Percentiles rank a stretch among this genome's conserved stretches.
Conservation (phyloP, 1,140 invertebrate genomes). For the Neodiprion pinetum region DNA sequence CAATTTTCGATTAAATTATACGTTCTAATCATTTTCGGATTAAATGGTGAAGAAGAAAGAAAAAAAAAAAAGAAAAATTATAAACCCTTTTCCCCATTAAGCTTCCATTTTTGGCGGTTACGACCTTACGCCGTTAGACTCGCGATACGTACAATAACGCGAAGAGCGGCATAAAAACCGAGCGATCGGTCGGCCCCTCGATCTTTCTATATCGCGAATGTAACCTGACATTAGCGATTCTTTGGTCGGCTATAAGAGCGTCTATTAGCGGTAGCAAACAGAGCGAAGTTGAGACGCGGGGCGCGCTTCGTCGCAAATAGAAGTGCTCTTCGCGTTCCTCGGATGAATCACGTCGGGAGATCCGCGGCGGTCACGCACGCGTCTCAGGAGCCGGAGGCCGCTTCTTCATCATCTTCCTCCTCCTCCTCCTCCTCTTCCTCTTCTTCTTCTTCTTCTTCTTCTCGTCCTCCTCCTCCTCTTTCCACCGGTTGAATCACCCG, state of each 20-base stretch:
- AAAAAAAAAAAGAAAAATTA: background rate
- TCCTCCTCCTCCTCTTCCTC: background rate
- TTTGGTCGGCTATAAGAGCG: background rate
- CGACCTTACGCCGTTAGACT: constrained; percentile 16
- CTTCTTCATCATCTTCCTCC: background rate
- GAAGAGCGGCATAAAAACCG: background rate
- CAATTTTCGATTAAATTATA: too few species aligned
- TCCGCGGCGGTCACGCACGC: background rate
- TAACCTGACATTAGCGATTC: background rate
- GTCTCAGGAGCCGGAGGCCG: background rate
- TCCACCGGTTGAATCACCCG: constrained; percentile 46
- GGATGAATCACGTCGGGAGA: constrained; percentile 50
- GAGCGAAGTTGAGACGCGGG: background rate
- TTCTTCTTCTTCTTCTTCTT: background rate
- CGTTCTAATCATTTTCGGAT: background rate
- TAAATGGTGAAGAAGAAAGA: constrained; percentile 10
- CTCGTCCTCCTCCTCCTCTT: constrained; percentile 24
- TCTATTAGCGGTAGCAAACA: constrained; percentile 5
- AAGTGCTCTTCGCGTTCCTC: constrained; percentile 54
- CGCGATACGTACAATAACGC: constrained; percentile 4
- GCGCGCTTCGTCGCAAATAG: constrained; percentile 12
- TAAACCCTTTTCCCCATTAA: too few species aligned
- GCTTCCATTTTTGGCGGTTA: constrained; percentile 4
- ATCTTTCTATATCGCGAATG: too few species aligned
- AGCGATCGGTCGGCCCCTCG: background rate